phyloP scores from a whole-genome alignment of 2,113 vertebrate genomes.

The Phrynosoma platyrhinos region DNA sequence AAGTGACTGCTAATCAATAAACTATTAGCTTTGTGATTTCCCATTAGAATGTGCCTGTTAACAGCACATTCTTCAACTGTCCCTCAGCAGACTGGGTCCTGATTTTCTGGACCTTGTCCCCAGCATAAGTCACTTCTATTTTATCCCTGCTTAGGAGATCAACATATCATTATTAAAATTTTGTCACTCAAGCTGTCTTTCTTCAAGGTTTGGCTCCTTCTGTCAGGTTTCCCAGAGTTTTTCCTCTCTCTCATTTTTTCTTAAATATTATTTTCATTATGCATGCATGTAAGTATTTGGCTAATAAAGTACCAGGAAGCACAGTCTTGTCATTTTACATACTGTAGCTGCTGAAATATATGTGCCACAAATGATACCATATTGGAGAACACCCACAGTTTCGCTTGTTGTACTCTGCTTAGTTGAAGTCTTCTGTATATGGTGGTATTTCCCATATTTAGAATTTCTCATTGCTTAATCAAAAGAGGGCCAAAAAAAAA shows the following conservation, averaged over 20 bases:
- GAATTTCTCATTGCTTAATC: background rate
- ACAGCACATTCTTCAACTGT: background rate
- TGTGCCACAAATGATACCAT: background rate
- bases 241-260: background rate
- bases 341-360: background rate
- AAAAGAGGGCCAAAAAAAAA: background rate
- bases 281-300: background rate
- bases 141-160: background rate
- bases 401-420: background rate
- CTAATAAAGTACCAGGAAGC: background rate
- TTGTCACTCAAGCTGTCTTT: background rate
- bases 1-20: slow-evolving; percentile 5
- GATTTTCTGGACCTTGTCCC: background rate
- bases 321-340: background rate
- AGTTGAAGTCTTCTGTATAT: no score
- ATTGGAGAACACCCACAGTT: background rate
- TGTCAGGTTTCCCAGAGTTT: background rate
- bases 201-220: background rate
- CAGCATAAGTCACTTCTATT: background rate
- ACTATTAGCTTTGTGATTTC: background rate
- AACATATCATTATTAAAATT: background rate
- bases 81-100: background rate
- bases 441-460: no score
- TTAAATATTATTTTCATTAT: background rate
- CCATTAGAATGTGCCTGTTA: background rate